Evolutionary conservation across 2,113 vertebrate genomes (phyloP).

Genomic region (Pantherophis guttatus): DNA sequence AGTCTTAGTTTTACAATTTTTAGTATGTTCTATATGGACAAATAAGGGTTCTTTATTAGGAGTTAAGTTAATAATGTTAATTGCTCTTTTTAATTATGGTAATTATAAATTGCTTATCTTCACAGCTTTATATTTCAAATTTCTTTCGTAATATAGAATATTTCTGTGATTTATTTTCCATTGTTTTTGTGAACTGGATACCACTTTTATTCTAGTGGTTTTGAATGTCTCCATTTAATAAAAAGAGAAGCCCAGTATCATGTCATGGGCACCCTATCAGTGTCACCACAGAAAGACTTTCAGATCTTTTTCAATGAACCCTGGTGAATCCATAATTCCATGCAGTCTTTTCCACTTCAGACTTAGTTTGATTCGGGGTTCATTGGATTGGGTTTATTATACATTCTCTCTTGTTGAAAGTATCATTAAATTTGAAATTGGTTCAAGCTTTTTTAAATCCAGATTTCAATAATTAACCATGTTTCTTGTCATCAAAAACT

Average conservation of each 20-base stretch:
- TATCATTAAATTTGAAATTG: neutral
- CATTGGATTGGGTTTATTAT: neutral
- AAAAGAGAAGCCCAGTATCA: neutral
- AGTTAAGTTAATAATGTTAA: neutral
- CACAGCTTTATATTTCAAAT: too few relatives aligned
- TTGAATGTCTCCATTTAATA: neutral
- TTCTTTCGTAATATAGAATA: too few relatives aligned
- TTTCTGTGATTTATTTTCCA: neutral
- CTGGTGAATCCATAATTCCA: neutral
- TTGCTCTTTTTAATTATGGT: neutral
- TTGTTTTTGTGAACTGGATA: neutral
- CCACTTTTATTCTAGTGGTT: neutral
- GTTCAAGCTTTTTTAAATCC: neutral
- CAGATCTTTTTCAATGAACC: neutral
- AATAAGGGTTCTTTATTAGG: neutral
- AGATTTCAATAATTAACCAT: neutral
- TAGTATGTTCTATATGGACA: neutral
- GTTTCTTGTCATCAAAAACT: neutral
- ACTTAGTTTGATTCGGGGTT: neutral
- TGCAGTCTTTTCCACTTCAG: neutral
- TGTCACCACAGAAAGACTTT: neutral
- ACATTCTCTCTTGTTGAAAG: neutral
- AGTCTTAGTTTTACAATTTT: neutral
- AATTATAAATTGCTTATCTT: neutral
- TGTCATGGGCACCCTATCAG: neutral